These are phyloP conservation scores for Orchesellides sinensis DNA, from an alignment of 2,888 invertebrate species.

Conservation along the genomic window DNA sequence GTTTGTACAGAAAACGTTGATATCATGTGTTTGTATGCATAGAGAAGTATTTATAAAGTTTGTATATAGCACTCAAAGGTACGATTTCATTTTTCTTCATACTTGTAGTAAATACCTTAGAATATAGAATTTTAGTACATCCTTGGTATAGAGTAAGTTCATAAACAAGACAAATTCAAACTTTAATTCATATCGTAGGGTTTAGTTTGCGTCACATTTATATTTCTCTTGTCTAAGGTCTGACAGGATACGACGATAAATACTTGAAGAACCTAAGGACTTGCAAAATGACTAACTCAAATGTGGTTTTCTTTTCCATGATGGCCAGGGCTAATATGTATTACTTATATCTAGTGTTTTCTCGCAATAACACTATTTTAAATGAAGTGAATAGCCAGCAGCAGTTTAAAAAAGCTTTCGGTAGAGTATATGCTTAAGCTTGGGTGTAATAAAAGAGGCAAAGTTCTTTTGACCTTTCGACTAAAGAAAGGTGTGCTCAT, in stretches of 20 bases:
- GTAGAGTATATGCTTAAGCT: not conserved
- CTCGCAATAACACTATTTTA: not conserved
- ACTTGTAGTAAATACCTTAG: too few relatives aligned
- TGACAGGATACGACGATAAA: constrained; percentile 32
- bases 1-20: too few relatives aligned
- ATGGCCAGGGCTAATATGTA: not conserved
- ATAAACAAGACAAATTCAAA: too few relatives aligned
- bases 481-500: constrained; percentile 48
- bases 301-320: constrained; percentile 4
- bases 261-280: not conserved
- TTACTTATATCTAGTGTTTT: not conserved
- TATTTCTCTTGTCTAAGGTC: constrained; percentile 4
- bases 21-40: too few relatives aligned
- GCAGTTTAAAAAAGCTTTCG: too few relatives aligned
- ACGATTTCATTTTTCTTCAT: too few relatives aligned
- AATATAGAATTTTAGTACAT: too few relatives aligned
- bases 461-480: constrained; percentile 43
- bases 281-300: constrained; percentile 16
- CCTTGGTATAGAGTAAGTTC: too few relatives aligned
- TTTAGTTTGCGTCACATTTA: not conserved
- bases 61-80: too few relatives aligned
- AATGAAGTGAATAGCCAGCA: not conserved
- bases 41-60: too few relatives aligned
- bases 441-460: constrained; percentile 35
- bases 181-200: not conserved